Evolutionary conservation across 2,797 vertebrate genomes (phyloP), one percentile per base, ranked within the genome.

Genomic region (Sebastes baramenuke): DNA sequence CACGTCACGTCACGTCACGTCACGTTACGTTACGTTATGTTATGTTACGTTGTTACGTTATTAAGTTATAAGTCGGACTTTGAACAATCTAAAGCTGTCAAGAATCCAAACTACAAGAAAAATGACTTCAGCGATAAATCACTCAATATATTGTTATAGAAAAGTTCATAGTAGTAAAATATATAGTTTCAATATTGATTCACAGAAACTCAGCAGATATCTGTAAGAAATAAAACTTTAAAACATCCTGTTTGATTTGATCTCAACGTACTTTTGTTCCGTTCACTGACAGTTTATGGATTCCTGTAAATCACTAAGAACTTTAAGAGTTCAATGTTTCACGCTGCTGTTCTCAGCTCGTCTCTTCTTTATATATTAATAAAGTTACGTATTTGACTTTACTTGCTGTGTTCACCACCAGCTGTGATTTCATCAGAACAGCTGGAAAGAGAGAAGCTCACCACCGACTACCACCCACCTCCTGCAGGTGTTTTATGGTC

Each of bases 401-500:
- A 29, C 29, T 29, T 29, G 11, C 42, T 67, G 67, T 72, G 32
- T 62, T 67, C 18, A 67, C 30, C 52, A 56, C 20, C 61, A 60
- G 67, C 61, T 62, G 64, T 7, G 67, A 66, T 82, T 81, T 80
- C 18, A 71, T 42, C 66, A 29, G 29, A 29, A 29, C 29, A 29
- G 42, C 68, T 20, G 14, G 69, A 66, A 82, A 68, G 34, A 11
- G 34, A 24, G 64, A 75, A 82, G 71, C 77, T 55, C 67, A 78
- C 24, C 77, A 80, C 77, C 67, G 29, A 29, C 29, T 29, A 70
- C 34, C 8, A 55, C 42, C 66, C 27, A 69, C 81, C 56, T 73
- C 77, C 81, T 79, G 82, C 81, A 88, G 89, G 75, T 89, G 87
- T 83, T 87, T 86, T 65, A 76, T 62, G 38, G 61, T 71, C 58